A percentile compares a stretch with the other conserved stretches of the same genome.
phyloP scores from a whole-genome alignment of 2,797 vertebrate species.

The Phoebastria nigripes region DNA sequence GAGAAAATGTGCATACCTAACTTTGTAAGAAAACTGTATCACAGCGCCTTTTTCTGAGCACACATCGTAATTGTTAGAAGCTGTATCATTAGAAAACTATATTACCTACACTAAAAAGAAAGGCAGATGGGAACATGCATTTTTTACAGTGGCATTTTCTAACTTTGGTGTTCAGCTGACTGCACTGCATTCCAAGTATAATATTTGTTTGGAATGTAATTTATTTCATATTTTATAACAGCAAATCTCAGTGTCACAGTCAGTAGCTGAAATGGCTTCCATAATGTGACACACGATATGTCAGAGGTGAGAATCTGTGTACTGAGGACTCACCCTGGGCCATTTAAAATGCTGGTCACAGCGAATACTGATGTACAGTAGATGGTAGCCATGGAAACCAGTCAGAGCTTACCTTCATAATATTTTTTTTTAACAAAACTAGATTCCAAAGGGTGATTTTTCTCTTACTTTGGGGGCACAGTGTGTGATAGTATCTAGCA shows the following conservation, averaged over 20 bases:
- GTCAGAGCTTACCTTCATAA: background rate
- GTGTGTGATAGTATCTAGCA: background rate
- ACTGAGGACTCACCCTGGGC: background rate
- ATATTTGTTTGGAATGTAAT: background rate
- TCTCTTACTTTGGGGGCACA: background rate
- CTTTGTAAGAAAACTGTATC: background rate
- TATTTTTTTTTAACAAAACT: background rate
- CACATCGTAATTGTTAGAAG: background rate
- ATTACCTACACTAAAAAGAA: background rate
- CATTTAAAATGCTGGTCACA: constrained; percentile 57
- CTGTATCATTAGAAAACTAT: background rate
- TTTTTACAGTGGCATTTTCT: background rate
- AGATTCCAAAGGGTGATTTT: background rate
- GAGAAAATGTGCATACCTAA: background rate
- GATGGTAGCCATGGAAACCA: constrained; percentile 56
- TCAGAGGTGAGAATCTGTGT: background rate
- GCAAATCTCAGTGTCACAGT: background rate
- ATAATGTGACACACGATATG: background rate
- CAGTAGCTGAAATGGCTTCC: background rate
- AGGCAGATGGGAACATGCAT: background rate
- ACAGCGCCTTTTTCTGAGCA: background rate
- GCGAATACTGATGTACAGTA: background rate
- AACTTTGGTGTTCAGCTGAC: background rate
- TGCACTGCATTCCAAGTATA: background rate
- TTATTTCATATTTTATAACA: background rate